phyloP scores from a whole-genome alignment of 1,140 invertebrate species.

The Mamestra configurata region DNA sequence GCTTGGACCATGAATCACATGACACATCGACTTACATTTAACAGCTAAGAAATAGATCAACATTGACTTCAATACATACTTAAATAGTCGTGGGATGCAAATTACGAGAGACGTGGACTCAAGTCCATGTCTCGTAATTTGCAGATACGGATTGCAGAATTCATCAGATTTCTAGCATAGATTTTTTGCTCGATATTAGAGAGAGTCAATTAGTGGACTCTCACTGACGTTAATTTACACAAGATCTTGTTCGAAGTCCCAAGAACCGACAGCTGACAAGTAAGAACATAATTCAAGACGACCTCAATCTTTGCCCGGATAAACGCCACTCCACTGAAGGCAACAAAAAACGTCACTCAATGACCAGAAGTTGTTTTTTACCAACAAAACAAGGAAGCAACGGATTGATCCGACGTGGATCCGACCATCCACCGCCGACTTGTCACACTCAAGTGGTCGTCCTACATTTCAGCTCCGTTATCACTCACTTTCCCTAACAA shows the following conservation, averaged over 20 bases:
- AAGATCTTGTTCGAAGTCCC: neutral
- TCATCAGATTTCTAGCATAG: neutral
- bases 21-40: neutral
- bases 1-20: neutral
- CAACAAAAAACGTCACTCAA: slow-evolving; percentile 10
- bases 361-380: slow-evolving; percentile 27
- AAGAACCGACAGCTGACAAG: neutral
- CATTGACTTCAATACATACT: neutral
- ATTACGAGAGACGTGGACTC: neutral
- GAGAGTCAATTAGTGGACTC: neutral
- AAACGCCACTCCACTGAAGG: neutral
- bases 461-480: slow-evolving; percentile 42
- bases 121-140: no score
- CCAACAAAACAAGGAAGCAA: slow-evolving; percentile 40
- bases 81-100: slow-evolving; percentile 3
- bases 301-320: neutral
- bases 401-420: slow-evolving; percentile 21
- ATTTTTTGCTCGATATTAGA: neutral
- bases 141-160: slow-evolving; percentile 6
- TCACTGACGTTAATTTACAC: neutral
- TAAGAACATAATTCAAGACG: neutral
- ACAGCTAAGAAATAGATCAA: slow-evolving; percentile 28
- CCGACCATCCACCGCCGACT: neutral
- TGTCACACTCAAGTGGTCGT: slow-evolving; percentile 33
- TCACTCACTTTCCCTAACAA: slow-evolving; percentile 44